Base-by-base conservation (phyloP, 2,888 invertebrate species). In the Nebria brevicollis region DNA sequence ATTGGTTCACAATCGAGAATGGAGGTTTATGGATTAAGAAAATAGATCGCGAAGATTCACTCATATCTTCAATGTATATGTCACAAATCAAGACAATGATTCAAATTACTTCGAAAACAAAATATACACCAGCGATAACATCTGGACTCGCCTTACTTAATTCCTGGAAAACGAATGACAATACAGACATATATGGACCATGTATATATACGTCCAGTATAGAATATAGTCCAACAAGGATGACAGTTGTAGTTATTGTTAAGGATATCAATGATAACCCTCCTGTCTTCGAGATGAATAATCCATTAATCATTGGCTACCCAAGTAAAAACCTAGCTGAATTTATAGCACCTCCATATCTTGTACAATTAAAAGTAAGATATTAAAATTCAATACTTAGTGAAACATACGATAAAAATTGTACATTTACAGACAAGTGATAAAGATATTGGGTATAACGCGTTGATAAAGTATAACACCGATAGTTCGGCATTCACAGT, bases 191-290 rank as follows among this genome's bases (percentile, higher is more conserved):
- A 84, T 41, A 64, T n/a, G 15, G 34, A 7, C 76, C 81, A 43
- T 91, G 91, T 90, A 85, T 90, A 54, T 85, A 90, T 66, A 87
- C 90, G 11, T 89, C 90, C 75, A 86, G 89, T 4, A 90, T 91
- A 75, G 82, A 83, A 2, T 89, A 87, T 84, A 88, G 90, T 80
- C 84, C 89, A 0, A 87, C 89, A 83, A 86, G 89, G 72, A 90
- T 89, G 83, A 86, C 90, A 64, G 89, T 92, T 1, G 90, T 90
- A 83, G 85, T 92, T 72, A 89, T 91, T 81, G 90, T 92, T 0
- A 90, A 90, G 25, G 92, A 92, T 83, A 90, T 90, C n/a, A 92
- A 92, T 84, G 91, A 92, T 83, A 90, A 92, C 83, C 66, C 83
- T 4, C 92, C 92, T 0, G 86, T 89, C 86, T 92, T 92, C 83